phyloP scores from a whole-genome alignment of 2,113 vertebrate species.

The Pica pica region DNA sequence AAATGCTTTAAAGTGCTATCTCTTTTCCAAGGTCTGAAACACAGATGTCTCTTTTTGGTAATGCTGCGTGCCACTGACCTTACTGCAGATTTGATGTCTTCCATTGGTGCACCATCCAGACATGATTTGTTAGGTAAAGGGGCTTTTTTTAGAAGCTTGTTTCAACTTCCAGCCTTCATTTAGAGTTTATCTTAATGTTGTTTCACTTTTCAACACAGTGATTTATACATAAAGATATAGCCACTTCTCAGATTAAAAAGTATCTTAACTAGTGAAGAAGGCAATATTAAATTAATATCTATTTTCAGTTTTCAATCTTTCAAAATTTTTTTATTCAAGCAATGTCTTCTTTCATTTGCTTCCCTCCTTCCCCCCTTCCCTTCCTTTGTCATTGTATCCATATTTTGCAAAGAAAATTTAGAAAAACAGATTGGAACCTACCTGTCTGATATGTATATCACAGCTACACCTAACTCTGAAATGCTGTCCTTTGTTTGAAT shows the following conservation, averaged over 20 bases:
- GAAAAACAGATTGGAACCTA: neutral
- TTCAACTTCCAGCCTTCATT: neutral
- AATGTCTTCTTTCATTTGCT: neutral
- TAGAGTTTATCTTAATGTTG: neutral
- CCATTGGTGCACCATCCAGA: neutral
- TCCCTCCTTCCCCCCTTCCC: neutral
- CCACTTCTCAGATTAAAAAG: neutral
- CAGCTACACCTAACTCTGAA: neutral
- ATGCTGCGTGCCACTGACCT: conserved; percentile 47
- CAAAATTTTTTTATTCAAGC: neutral
- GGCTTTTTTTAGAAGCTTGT: neutral
- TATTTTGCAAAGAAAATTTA: neutral
- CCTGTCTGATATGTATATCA: neutral
- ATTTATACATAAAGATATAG: neutral
- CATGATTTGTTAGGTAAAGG: conserved; percentile 1
- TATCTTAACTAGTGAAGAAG: neutral
- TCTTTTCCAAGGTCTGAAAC: conserved; percentile 62
- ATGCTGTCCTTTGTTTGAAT: neutral
- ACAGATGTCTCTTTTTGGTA: conserved; percentile 72
- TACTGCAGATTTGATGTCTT: neutral
- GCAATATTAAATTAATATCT: neutral
- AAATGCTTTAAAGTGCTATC: conserved; percentile 61
- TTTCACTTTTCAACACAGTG: neutral
- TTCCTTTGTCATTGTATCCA: neutral
- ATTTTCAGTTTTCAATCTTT: neutral